phyloP scores from a whole-genome alignment of 1,140 invertebrate species.

The Chymomyza costata region DNA sequence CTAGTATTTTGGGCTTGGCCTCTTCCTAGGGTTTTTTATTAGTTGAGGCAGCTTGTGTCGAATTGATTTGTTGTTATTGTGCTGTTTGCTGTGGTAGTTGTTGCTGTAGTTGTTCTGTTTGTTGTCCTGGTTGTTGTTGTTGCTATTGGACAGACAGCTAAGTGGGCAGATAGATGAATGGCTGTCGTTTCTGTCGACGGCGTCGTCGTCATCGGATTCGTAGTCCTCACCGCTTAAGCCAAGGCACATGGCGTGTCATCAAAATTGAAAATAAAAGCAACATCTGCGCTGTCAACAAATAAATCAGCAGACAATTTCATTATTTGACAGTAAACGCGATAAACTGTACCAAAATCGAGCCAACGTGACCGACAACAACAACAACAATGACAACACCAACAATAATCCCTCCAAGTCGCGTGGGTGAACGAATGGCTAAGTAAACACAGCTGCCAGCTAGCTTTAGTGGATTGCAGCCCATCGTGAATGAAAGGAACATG shows the following conservation, averaged over 20 bases:
- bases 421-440: slow-evolving; percentile 1
- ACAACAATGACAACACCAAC: slow-evolving; percentile 6
- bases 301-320: slow-evolving; percentile 71
- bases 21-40: slow-evolving; percentile 50
- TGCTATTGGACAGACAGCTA: slow-evolving; percentile 6
- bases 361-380: slow-evolving; percentile 35
- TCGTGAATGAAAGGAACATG: too few relatives aligned
- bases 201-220: slow-evolving; percentile 6
- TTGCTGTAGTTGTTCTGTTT: too few relatives aligned
- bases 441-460: slow-evolving; percentile 29
- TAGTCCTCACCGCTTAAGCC: slow-evolving; percentile 14
- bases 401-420: background rate
- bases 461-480: too few relatives aligned
- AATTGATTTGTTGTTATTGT: slow-evolving; percentile 72
- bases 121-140: too few relatives aligned
- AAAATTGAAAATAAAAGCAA: slow-evolving; percentile 74
- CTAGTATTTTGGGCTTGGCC: background rate
- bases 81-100: too few relatives aligned
- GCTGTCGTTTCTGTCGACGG: slow-evolving; percentile 12
- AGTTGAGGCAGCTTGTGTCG: slow-evolving; percentile 70
- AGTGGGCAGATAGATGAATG: slow-evolving; percentile 46
- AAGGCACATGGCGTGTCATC: slow-evolving; percentile 38
- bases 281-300: slow-evolving; percentile 71
- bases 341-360: slow-evolving; percentile 60
- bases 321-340: slow-evolving; percentile 73